Evolutionary conservation across 2,113 vertebrate species (phyloP).

Genomic region (Nibea albiflora): DNA sequence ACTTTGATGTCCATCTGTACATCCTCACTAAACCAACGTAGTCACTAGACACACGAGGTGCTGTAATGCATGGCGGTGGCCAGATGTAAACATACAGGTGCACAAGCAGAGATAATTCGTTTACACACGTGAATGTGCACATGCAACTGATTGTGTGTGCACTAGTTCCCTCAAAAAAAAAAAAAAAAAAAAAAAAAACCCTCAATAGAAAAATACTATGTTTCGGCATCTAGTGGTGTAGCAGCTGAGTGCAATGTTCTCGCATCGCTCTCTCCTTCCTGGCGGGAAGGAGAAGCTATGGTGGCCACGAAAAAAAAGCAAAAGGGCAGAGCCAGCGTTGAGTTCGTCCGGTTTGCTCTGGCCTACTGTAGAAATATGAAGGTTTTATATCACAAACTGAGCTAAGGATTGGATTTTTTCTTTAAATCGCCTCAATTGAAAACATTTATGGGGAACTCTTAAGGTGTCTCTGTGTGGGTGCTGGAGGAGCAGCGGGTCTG

Average conservation of each 20-base stretch:
- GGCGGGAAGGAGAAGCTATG: too few species aligned
- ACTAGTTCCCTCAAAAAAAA: neutral
- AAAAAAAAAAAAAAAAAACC: neutral
- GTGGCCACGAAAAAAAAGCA: too few species aligned
- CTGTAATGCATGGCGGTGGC: neutral
- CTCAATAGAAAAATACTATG: neutral
- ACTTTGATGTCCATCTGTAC: constrained; percentile 27
- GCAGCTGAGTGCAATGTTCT: too few species aligned
- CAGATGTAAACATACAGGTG: constrained; percentile 12
- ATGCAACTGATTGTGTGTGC: neutral
- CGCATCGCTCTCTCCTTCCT: too few species aligned
- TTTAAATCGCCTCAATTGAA: constrained; percentile 2
- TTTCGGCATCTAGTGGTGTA: too few species aligned
- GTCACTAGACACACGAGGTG: neutral
- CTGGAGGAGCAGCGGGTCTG: constrained; percentile 5
- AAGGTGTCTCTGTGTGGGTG: constrained; percentile 1
- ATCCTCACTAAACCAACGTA: constrained; percentile 14
- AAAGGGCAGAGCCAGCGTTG: too few species aligned
- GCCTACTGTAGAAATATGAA: too few species aligned
- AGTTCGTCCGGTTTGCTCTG: too few species aligned
- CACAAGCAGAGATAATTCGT: too few species aligned
- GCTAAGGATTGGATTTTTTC: neutral
- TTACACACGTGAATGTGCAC: neutral
- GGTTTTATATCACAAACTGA: too few species aligned
- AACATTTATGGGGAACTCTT: constrained; percentile 7